These are phyloP conservation scores for Allophyes oxyacanthae DNA, from an alignment of 2,888 invertebrate species.

Conservation along the genomic window DNA sequence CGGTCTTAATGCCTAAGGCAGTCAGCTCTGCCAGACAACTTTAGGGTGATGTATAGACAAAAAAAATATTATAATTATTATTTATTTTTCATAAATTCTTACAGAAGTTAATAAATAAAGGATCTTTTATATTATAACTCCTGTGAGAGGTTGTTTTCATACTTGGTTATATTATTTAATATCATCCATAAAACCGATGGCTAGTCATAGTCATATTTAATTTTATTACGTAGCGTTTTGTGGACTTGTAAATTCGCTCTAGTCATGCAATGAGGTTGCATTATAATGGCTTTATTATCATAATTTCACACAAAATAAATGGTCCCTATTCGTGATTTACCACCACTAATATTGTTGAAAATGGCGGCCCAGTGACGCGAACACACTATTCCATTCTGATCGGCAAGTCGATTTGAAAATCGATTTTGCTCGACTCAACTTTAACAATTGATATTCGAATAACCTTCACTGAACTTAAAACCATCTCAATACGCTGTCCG, in stretches of 20 bases:
- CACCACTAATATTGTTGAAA: constrained; percentile 69
- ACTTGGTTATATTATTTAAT: constrained; percentile 1
- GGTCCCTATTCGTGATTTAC: constrained; percentile 69
- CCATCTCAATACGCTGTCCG: constrained; percentile 31
- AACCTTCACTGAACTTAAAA: constrained; percentile 25
- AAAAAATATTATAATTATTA: no score
- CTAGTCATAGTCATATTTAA: constrained; percentile 41
- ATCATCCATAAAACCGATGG: constrained; percentile 21
- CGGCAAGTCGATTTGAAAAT: constrained; percentile 23
- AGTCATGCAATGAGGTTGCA: constrained; percentile 81
- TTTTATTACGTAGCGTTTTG: constrained; percentile 60
- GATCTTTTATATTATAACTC: neutral
- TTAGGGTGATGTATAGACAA: no score
- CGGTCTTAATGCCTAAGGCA: no score
- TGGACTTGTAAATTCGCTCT: constrained; percentile 67
- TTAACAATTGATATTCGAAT: constrained; percentile 22
- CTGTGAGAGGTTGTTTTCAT: no score
- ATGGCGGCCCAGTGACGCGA: constrained; percentile 39
- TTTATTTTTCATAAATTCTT: no score
- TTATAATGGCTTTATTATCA: constrained; percentile 77
- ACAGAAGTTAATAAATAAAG: no score
- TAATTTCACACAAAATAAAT: constrained; percentile 77
- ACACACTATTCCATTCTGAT: constrained; percentile 21
- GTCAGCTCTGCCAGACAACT: no score
- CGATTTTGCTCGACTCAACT: constrained; percentile 27